Conservation (phyloP, 2,888 invertebrate genomes). For the Caenorhabditis becei region DNA sequence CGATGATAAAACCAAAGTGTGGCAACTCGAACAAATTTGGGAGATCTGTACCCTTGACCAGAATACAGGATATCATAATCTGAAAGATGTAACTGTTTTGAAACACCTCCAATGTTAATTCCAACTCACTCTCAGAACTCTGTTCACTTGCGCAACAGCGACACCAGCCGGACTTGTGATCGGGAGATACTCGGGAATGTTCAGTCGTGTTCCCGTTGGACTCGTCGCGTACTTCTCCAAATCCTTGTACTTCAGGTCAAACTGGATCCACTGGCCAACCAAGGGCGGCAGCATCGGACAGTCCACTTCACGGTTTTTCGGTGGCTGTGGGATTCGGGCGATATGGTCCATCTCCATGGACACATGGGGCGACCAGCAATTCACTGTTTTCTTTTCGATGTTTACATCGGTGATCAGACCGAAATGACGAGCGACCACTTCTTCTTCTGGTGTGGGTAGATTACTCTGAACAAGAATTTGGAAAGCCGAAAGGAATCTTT, state of each 20-base stretch:
- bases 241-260: slow-evolving; percentile 12
- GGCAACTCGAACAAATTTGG: slow-evolving; percentile 29
- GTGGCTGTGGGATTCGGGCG: slow-evolving; percentile 19
- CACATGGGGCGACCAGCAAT: slow-evolving; percentile 22
- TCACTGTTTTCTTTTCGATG: neutral
- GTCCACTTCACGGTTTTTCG: slow-evolving; percentile 26
- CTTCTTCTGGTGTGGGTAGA: no score
- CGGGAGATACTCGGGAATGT: slow-evolving; percentile 31
- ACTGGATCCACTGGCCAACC: slow-evolving; percentile 44
- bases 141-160: slow-evolving; percentile 14
- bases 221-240: slow-evolving; percentile 2
- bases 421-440: slow-evolving; percentile 23
- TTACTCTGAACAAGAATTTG: no score
- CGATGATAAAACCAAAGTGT: slow-evolving; percentile 24
- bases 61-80: slow-evolving; percentile 28
- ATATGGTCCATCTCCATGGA: slow-evolving; percentile 21
- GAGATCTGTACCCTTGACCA: slow-evolving; percentile 28
- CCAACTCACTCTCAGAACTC: slow-evolving; percentile 19
- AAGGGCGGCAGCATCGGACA: slow-evolving; percentile 15
- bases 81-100: neutral
- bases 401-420: slow-evolving; percentile 24
- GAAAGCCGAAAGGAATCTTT: no score
- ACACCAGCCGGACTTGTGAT: slow-evolving; percentile 45
- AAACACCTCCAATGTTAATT: neutral
- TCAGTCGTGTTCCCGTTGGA: slow-evolving; percentile 2